Evolutionary conservation across 2,797 vertebrate species (phyloP).

Genomic region (Rachycentron canadum): DNA sequence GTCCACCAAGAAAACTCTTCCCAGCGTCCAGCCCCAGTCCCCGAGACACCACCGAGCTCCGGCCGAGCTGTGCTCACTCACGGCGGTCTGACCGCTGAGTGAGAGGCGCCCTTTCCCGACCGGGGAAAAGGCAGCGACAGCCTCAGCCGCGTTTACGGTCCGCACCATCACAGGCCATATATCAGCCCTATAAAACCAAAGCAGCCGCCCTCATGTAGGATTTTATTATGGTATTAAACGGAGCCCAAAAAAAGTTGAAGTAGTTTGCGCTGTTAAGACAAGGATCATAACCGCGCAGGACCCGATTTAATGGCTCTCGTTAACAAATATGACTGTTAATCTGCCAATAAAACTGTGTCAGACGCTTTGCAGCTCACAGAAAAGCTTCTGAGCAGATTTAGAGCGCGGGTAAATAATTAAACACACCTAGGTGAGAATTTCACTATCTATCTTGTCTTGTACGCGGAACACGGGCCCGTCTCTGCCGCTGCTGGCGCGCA

Average conservation of each 20-base stretch:
- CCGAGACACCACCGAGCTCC: constrained; percentile 3
- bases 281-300: constrained; percentile 76
- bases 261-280: constrained; percentile 86
- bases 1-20: background rate
- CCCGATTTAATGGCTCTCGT: constrained; percentile 87
- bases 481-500: background rate
- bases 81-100: constrained; percentile 59
- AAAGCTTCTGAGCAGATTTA: constrained; percentile 11
- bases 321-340: constrained; percentile 88
- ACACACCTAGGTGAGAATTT: constrained; percentile 45
- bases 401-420: constrained; percentile 54
- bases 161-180: constrained; percentile 86
- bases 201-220: constrained; percentile 85
- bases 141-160: constrained; percentile 75
- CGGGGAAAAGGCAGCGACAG: constrained; percentile 62
- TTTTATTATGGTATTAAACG: constrained; percentile 90
- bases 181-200: constrained; percentile 90
- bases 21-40: background rate
- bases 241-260: constrained; percentile 82
- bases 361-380: constrained; percentile 41
- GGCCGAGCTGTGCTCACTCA: constrained; percentile 45
- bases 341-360: constrained; percentile 79
- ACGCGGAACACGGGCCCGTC: too few species aligned
- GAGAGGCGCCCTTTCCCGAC: constrained; percentile 55
- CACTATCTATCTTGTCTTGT: constrained; percentile 32